Evolutionary conservation across 2,113 vertebrate species (phyloP), one percentile per base, ranked within the genome.

Genomic region (Lagopus leucura): DNA sequence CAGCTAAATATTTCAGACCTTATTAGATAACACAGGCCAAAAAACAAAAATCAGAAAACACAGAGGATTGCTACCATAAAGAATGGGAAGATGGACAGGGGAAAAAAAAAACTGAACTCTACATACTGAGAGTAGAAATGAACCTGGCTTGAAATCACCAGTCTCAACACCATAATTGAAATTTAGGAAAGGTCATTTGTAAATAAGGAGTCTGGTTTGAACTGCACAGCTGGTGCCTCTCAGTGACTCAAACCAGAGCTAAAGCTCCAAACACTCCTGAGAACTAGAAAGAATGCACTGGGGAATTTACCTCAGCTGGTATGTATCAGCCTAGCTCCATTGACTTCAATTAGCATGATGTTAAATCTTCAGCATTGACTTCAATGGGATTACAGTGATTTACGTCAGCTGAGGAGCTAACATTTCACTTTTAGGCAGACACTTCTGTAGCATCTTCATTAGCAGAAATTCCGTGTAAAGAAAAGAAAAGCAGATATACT

Each of bases 221-320:
- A 34, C 58, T 12, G 54, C 90, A 65, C 96, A 96, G 94, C 90
- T 95, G 92, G 70, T 90, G 86, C 88, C 57, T 69, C 73, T 70
- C 86, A 72, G 48, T 94, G 88, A 72, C 82, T 96, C 88, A 71
- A 88, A 86, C 47, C 80, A 79, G 57, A 90, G 25, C 13, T 0
- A 57, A 90, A 45, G 48, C 88, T 94, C 85, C 66, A 65, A 94
- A 75, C 61, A 45, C 61, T 47, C 4, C 0, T 43, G 70, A 64
- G 57, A 91, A 71, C 55, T 40, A 28, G 55, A 43, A 76, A 80
- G 80, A 78, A 78, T 45, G 28, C 93, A 38, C 82, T 30, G 45
- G 96, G 93, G 93, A 73, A 88, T 93, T 95, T 95, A 94, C 82
- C 95, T 94, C 95, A 96, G 96, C 95, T 96, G 94, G 94, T 97